Conservation (phyloP, 1,140 invertebrate genomes). For the Brachionus angularis region DNA sequence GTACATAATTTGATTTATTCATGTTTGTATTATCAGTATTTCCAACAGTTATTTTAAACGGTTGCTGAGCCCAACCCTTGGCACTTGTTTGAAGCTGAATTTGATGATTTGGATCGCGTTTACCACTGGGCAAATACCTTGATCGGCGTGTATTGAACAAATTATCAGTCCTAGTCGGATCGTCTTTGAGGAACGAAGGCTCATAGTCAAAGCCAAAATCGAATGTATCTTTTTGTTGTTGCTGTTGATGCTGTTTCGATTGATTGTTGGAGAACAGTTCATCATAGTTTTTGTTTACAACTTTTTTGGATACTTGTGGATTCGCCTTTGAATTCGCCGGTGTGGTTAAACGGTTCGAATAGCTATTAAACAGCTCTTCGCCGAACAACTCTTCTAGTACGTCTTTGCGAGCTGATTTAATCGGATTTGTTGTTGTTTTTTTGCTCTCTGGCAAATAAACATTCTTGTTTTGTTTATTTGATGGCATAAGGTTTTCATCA, state of each 20-base stretch:
- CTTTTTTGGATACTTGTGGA: neutral
- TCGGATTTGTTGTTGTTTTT: constrained; percentile 20
- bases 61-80: constrained; percentile 30
- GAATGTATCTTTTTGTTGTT: neutral
- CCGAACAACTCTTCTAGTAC: constrained; percentile 33
- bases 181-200: constrained; percentile 21
- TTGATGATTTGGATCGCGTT: neutral
- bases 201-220: constrained; percentile 8
- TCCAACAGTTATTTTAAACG: constrained; percentile 33
- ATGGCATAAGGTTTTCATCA: constrained; percentile 13
- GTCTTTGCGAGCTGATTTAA: constrained; percentile 17
- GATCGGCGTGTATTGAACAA: constrained; percentile 39
- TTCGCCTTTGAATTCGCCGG: neutral
- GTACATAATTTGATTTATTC: constrained; percentile 37
- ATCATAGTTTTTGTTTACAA: constrained; percentile 3
- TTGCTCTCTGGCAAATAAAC: too few species aligned
- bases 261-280: constrained; percentile 6
- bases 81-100: neutral
- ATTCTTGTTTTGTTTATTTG: neutral
- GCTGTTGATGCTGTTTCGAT: too few species aligned
- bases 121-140: constrained; percentile 34
- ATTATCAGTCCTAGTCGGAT: constrained; percentile 22
- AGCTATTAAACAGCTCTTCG: constrained; percentile 21
- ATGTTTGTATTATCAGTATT: neutral
- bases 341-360: neutral